Evolutionary conservation across 2,797 vertebrate genomes (phyloP), one percentile per base, ranked within the genome.

Genomic region (Chanos chanos): DNA sequence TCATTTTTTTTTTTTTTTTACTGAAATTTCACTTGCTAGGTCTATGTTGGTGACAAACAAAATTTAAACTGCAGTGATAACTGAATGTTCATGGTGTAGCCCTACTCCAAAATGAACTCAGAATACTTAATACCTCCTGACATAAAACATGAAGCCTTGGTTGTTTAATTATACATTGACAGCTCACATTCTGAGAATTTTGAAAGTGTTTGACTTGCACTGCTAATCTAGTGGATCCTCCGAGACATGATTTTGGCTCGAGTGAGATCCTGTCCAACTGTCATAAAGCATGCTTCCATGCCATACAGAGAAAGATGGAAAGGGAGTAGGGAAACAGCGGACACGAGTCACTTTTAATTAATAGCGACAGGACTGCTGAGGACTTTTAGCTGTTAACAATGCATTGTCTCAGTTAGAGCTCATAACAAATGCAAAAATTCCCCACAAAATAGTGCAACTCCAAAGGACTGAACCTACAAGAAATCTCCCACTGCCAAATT

Each of bases 291-390:
- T 15, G 34, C 21, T 24, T 2, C 18, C 1, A 22, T 24, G 61
- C 61, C 61, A 53, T 50, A 12, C 28, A 57, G 2, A 25, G 24
- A 24, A 7, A 54, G 18, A 37, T 16, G 51, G 18, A 33, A 15
- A 27, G 39, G 30, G 13, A 50, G 63, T 49, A 15, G 66, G 51
- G 24, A 63, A 64, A 19, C 39, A 40, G 27, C 36, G 47, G 13
- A 40, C 15, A 24, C 68, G 30, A 64, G 82, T 74, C 68, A 61
- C 61, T 49, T 56, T 66, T 82, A 85, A 86, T 78, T 84, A 77
- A 80, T 77, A 79, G 58, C 64, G 61, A 63, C 75, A 75, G 71
- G 62, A 82, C 82, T 76, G 74, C 43, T 13, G 24, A 36, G 15
- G 19, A 12, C 33, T 53, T 40, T 37, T 18, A 49, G 58, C 40